Percentiles rank a stretch among this genome's conserved stretches.
Conservation (phyloP, 2,888 invertebrate species). For the Drepanosiphum platanoidis region DNA sequence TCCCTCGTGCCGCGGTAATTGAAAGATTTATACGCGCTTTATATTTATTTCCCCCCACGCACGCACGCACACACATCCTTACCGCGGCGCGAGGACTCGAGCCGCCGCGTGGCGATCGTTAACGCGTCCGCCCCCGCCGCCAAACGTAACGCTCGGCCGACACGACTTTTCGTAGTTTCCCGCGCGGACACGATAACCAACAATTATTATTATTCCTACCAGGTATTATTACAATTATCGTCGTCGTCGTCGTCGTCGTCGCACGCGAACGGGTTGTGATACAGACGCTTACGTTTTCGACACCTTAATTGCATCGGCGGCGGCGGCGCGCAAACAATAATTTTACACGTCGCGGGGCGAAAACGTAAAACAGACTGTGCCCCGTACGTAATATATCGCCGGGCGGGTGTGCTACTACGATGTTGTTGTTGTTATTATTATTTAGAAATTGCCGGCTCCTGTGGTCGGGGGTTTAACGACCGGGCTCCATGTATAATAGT, state of each 20-base stretch:
- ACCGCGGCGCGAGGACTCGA: too few relatives aligned
- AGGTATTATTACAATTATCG: too few relatives aligned
- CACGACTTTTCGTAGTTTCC: neutral
- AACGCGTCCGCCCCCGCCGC: neutral
- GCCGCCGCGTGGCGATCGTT: neutral
- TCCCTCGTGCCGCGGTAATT: too few relatives aligned
- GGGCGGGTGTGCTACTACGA: neutral
- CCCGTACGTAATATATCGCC: neutral
- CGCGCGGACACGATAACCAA: neutral
- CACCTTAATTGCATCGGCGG: slow-evolving; percentile 24
- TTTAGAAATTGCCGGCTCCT: too few relatives aligned
- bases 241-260: too few relatives aligned
- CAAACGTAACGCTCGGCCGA: neutral
- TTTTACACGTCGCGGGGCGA: neutral
- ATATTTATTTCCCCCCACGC: too few relatives aligned
- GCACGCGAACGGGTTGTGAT: slow-evolving; percentile 32
- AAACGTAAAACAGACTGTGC: neutral
- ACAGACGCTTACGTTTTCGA: slow-evolving; percentile 30
- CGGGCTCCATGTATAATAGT: too few relatives aligned
- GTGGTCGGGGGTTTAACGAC: too few relatives aligned
- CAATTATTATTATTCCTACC: too few relatives aligned
- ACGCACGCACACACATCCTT: too few relatives aligned
- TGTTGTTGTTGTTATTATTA: neutral
- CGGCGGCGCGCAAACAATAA: too few relatives aligned
- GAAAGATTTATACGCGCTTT: too few relatives aligned